Evolutionary conservation across 2,888 invertebrate genomes (phyloP).

Genomic region (Nesidiocoris tenuis): DNA sequence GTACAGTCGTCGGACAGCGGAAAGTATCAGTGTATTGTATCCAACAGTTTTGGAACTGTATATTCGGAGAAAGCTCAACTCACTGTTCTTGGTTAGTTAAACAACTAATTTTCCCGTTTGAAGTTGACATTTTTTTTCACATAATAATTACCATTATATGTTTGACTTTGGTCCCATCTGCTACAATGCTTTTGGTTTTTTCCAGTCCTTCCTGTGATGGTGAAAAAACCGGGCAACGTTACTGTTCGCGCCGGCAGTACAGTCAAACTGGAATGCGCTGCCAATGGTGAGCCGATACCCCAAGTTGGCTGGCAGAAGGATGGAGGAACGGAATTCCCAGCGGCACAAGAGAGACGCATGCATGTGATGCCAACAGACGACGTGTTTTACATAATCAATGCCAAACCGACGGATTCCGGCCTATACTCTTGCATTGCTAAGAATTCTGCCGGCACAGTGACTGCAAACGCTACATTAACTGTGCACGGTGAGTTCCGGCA

Average conservation of each 20-base stretch:
- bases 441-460: slow-evolving; percentile 83
- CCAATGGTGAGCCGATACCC: slow-evolving; percentile 82
- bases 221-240: slow-evolving; percentile 79
- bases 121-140: background rate
- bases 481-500: slow-evolving; percentile 65
- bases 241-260: slow-evolving; percentile 81
- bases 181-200: slow-evolving; percentile 32
- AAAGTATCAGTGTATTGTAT: slow-evolving; percentile 88
- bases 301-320: slow-evolving; percentile 89
- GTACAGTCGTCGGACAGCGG: slow-evolving; percentile 81
- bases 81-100: slow-evolving; percentile 71
- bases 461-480: slow-evolving; percentile 81
- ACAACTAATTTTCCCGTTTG: no score
- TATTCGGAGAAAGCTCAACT: slow-evolving; percentile 85
- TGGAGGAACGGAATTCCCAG: slow-evolving; percentile 91
- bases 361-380: slow-evolving; percentile 90
- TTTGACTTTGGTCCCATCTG: background rate
- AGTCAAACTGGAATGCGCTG: slow-evolving; percentile 87
- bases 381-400: slow-evolving; percentile 88
- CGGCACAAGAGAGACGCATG: slow-evolving; percentile 88
- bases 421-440: slow-evolving; percentile 90
- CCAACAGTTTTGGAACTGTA: slow-evolving; percentile 83
- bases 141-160: background rate
- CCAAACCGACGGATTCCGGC: slow-evolving; percentile 84
- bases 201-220: slow-evolving; percentile 80